Conservation (phyloP, 2,888 invertebrate genomes). For the Bugula neritina region DNA sequence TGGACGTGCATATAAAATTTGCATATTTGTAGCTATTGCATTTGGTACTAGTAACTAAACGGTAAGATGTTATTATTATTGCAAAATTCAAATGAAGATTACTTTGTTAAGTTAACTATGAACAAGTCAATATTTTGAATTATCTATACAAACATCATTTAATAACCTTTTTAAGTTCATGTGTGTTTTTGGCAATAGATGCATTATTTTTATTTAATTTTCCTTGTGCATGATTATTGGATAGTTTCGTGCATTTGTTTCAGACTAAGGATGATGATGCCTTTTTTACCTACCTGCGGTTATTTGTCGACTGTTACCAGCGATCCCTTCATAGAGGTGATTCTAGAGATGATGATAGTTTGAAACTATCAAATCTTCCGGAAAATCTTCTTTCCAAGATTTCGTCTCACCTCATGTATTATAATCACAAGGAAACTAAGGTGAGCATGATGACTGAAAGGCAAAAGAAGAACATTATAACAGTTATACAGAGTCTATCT, state of each 20-base stretch:
- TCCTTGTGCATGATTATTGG: too few relatives aligned
- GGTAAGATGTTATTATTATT: too few relatives aligned
- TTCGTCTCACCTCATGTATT: neutral
- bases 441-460: neutral
- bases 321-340: neutral
- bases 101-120: too few relatives aligned
- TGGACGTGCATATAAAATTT: too few relatives aligned
- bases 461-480: neutral
- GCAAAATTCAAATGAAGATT: too few relatives aligned
- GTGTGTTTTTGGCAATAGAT: too few relatives aligned
- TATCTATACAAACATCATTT: too few relatives aligned
- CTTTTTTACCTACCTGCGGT: neutral
- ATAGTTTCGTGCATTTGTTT: neutral
- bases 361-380: conserved; percentile 4
- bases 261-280: neutral
- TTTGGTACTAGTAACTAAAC: too few relatives aligned
- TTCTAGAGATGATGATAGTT: neutral
- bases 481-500: neutral
- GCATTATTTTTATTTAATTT: too few relatives aligned
- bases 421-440: neutral
- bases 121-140: too few relatives aligned
- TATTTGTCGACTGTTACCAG: neutral
- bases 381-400: conserved; percentile 2
- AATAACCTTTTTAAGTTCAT: too few relatives aligned
- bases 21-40: too few relatives aligned